Evolutionary conservation across 2,797 vertebrate genomes (phyloP), one percentile per base, ranked within the genome.

Genomic region (Antrozous pallidus): DNA sequence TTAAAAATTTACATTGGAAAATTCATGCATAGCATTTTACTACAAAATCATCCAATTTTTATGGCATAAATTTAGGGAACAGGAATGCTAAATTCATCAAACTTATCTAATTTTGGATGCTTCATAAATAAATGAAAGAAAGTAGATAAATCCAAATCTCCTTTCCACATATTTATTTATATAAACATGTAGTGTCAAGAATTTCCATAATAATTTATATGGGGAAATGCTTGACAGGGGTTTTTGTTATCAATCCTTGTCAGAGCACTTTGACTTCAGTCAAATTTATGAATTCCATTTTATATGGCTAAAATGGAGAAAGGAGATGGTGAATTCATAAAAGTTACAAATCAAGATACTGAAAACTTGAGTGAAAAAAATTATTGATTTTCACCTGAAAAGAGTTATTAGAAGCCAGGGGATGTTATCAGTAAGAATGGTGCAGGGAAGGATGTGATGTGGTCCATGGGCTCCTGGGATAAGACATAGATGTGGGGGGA

Each of bases 61-160:
- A 82, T 63, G 71, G 54, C 91, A 42, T 89, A 84, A 79, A n/a
- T 78, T 94, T 91, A 70, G 65, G 58, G 18, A 65, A 73, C 0
- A 70, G 74, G 42, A 80, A 70, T 51, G 71, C 36, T 87, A 91
- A 94, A 94, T 95, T 94, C 42, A 94, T 93, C 86, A 95, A 87
- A 77, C 58, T 93, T 85, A 75, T 31, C 86, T 96, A 94, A 95
- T 95, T 96, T 93, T 75, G 40, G 63, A 88, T 94, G 69, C 56
- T 79, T 42, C 69, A 85, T 81, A 96, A 90, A 94, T 96, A 88
- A 94, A 88, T 93, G 67, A 95, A 94, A 91, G 74, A 56, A 81
- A 96, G 86, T 94, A 77, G 18, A 95, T 94, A 96, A 93, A 94
- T 97, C 56, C 28, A 84, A 96, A 96, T 65, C 56, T 93, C 77